phyloP scores from a whole-genome alignment of 1,140 invertebrate genomes.

The Heliconius hermathena region DNA sequence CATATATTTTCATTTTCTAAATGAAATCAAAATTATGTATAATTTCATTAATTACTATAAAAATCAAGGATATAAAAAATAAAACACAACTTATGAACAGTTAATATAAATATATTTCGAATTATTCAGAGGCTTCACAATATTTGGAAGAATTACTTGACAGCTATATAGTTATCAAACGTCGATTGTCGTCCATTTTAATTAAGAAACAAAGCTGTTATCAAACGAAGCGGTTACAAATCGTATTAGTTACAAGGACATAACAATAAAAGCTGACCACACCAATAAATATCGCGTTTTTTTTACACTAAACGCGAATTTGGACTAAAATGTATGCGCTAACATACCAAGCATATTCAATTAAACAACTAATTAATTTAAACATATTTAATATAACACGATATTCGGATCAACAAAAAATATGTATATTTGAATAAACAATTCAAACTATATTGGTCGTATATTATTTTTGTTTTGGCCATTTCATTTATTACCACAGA shows the following conservation, averaged over 20 bases:
- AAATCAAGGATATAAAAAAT: constrained; percentile 46
- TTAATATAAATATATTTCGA: constrained; percentile 82
- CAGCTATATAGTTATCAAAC: constrained; percentile 38
- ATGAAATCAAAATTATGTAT: no score
- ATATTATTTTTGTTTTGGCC: constrained; percentile 40
- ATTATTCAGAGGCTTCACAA: constrained; percentile 81
- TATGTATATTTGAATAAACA: not conserved
- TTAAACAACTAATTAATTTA: constrained; percentile 1
- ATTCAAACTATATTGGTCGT: constrained; percentile 12
- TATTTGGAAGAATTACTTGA: constrained; percentile 80
- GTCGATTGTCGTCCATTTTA: constrained; percentile 46
- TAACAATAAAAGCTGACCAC: constrained; percentile 56
- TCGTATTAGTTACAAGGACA: constrained; percentile 53
- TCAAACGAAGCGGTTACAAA: constrained; percentile 54
- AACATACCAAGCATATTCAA: constrained; percentile 33
- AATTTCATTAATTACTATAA: no score
- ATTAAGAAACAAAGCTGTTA: constrained; percentile 62
- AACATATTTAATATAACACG: not conserved
- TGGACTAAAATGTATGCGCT: constrained; percentile 41
- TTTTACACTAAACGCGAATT: constrained; percentile 36
- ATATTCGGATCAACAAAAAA: not conserved
- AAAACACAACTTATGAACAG: constrained; percentile 77
- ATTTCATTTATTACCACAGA: constrained; percentile 17
- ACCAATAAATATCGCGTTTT: constrained; percentile 43
- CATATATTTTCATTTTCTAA: no score